Evolutionary conservation across 2,888 invertebrate genomes (phyloP), one percentile per base, ranked within the genome.

Genomic region (Plusia festucae): DNA sequence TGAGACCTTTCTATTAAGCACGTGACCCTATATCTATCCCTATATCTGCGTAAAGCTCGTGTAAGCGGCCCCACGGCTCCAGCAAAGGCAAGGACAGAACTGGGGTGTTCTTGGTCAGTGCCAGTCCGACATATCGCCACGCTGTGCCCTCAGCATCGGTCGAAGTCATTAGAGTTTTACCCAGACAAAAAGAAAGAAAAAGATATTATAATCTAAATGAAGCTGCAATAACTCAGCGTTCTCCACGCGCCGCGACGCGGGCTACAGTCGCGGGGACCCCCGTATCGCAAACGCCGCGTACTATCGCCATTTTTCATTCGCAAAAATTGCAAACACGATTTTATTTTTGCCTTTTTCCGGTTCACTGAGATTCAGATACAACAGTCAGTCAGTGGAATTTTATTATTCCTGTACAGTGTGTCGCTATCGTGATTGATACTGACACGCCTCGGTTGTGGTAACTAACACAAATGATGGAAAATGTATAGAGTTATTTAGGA

Each of bases 301-400:
- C 18, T 60, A 68, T 63, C 63, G 61, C 72, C 57, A 79, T 81
- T 65, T 81, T 76, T 79, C 79, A 79, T 79, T 68, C 69, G 68
- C 56, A 68, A 71, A 79, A 70, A 81, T 76, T 74, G 77, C 74
- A 65, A 76, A 79, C 79, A 65, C 60, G 71, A 65, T 62, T 73
- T 57, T 53, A 46, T 40, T 80, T 79, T 69, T 65, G 30, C 58
- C 56, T 68, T 79, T 81, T 79, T 81, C 73, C 71, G 55, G 74
- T 73, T 82, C 79, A 79, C 74, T 79, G 76, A 73, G 69, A 78
- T 70, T 76, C 65, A 62, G 79, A 73, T 65, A 76, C 79, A 73
- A 68, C 79, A 69, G 71, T 63, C 71, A 71, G 68, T 73, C 70
- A 63, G 62, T 59, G 70, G 57, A 54, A 68, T 79, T 77, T 57